Evolutionary conservation across 2,888 invertebrate species (phyloP).

Genomic region (Caenorhabditis panamensis): DNA sequence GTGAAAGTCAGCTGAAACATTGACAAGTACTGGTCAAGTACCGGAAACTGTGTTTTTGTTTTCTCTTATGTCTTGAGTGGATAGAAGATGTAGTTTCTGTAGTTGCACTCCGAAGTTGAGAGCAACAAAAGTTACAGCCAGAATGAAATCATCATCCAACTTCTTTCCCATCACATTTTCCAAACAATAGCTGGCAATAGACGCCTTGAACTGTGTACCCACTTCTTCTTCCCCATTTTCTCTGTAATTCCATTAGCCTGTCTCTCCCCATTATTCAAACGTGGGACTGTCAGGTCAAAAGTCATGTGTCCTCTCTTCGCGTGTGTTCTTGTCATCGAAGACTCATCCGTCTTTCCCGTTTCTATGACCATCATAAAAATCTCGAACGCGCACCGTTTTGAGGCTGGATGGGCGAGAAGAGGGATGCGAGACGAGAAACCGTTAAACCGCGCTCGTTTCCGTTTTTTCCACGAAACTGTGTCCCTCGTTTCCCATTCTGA

Average conservation of each 20-base stretch:
- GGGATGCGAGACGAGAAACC: neutral
- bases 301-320: neutral
- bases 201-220: neutral
- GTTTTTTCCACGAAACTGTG: constrained; percentile 9
- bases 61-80: no score
- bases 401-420: neutral
- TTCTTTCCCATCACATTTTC: no score
- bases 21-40: constrained; percentile 6
- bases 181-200: neutral
- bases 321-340: neutral
- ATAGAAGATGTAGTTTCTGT: no score
- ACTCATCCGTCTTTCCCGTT: neutral
- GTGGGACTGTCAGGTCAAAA: neutral
- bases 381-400: constrained; percentile 12
- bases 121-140: no score
- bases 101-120: no score
- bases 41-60: neutral
- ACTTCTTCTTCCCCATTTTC: neutral
- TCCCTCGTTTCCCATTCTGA: neutral
- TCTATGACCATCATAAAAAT: constrained; percentile 6
- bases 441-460: constrained; percentile 3
- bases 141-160: no score
- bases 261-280: neutral
- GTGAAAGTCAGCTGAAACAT: neutral
- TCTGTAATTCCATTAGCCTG: constrained; percentile 3